These are phyloP conservation scores for Chelmon rostratus DNA, from an alignment of 2,797 vertebrate species.

Conservation along the genomic window DNA sequence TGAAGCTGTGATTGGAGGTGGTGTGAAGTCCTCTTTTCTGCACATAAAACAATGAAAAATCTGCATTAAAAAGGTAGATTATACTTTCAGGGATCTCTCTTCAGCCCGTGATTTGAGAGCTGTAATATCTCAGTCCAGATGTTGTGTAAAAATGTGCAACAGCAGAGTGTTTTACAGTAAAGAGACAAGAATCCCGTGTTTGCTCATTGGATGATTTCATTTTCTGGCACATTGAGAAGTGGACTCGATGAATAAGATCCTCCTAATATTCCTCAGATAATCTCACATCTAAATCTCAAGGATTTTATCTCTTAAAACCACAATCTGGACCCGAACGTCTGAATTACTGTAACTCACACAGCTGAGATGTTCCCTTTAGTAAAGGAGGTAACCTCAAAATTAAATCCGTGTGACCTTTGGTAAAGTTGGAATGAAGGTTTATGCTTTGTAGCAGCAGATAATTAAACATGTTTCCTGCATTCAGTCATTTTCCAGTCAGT, in stretches of 20 bases:
- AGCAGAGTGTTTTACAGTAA: background rate
- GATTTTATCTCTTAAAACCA: background rate
- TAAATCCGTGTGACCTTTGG: no score
- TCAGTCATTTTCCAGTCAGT: no score
- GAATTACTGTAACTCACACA: background rate
- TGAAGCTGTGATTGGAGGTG: background rate
- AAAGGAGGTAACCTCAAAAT: no score
- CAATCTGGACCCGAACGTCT: background rate
- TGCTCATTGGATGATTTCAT: background rate
- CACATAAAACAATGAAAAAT: background rate
- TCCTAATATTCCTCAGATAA: background rate
- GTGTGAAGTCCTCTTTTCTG: no score
- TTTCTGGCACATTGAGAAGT: background rate
- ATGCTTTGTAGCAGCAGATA: no score
- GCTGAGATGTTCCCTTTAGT: background rate
- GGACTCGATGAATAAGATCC: background rate
- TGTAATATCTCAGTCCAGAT: background rate
- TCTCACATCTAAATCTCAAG: no score
- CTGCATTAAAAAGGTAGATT: background rate
- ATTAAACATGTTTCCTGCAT: no score
- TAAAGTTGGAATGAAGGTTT: no score
- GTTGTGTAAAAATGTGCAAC: no score
- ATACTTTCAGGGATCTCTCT: background rate
- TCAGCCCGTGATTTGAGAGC: background rate
- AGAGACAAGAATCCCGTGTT: background rate